Evolutionary conservation across 2,797 vertebrate genomes (phyloP).

Genomic region (Salarias fasciatus): DNA sequence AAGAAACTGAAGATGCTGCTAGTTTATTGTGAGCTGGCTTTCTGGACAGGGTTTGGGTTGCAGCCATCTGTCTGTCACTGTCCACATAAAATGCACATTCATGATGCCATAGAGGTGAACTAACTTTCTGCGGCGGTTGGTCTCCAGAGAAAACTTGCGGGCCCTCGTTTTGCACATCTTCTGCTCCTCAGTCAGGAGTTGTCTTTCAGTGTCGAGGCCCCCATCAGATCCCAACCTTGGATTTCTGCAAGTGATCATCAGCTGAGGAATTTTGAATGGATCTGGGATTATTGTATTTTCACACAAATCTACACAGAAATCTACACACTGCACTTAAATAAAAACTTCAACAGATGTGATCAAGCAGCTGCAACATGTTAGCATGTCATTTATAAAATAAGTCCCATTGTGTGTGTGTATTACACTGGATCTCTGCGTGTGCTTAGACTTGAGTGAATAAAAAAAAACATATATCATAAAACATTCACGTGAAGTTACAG

Average conservation of each 20-base stretch:
- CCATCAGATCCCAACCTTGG: conserved; percentile 68
- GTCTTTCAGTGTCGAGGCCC: conserved; percentile 83
- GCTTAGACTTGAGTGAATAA: too few species aligned
- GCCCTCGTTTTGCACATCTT: conserved; percentile 81
- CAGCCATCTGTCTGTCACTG: background rate
- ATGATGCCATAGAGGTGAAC: conserved; percentile 40
- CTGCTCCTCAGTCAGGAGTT: conserved; percentile 85
- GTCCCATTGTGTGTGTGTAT: too few species aligned
- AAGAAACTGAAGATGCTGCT: background rate
- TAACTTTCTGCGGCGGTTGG: conserved; percentile 90
- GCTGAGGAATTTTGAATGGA: conserved; percentile 76
- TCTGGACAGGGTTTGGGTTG: background rate
- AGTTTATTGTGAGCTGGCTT: background rate
- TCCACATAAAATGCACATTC: background rate
- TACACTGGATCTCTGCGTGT: too few species aligned
- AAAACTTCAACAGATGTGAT: too few species aligned
- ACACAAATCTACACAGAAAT: too few species aligned
- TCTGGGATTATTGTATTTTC: background rate
- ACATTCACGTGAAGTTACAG: too few species aligned
- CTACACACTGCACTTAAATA: too few species aligned
- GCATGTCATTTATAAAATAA: too few species aligned
- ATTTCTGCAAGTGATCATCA: conserved; percentile 64
- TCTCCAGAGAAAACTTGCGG: conserved; percentile 86
- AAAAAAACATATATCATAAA: too few species aligned
- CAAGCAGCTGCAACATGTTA: too few species aligned